phyloP scores from a whole-genome alignment of 2,888 invertebrate genomes.

The Ellobium chinense region DNA sequence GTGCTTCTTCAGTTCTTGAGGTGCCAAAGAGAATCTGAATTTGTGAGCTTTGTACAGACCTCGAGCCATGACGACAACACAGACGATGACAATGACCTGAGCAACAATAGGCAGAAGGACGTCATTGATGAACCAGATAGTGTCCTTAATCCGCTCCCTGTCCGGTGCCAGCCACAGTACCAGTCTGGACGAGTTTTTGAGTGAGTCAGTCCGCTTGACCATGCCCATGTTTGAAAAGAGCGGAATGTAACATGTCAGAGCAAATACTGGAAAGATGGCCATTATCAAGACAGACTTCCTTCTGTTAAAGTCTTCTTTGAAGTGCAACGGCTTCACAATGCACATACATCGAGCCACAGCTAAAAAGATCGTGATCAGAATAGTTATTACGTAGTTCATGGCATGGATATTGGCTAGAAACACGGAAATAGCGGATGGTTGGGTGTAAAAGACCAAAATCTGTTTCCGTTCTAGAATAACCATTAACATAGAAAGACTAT shows the following conservation, averaged over 20 bases:
- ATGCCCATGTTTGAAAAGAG: neutral
- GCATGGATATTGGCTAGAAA: neutral
- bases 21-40: slow-evolving; percentile 8
- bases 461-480: neutral
- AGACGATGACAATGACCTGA: slow-evolving; percentile 3
- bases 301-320: slow-evolving; percentile 7
- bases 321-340: slow-evolving; percentile 25
- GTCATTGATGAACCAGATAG: neutral
- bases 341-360: slow-evolving; percentile 24
- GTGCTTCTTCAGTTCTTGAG: too few relatives aligned
- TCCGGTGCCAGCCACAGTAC: neutral
- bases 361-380: slow-evolving; percentile 17
- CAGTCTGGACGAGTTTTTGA: neutral
- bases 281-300: neutral
- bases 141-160: neutral
- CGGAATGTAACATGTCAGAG: neutral
- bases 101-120: neutral
- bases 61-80: neutral
- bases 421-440: neutral
- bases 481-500: neutral
- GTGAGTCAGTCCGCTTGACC: neutral
- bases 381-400: neutral
- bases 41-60: neutral
- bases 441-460: neutral
- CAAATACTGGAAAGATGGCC: neutral